Evolutionary conservation across 2,888 invertebrate species (phyloP), one percentile per base, ranked within the genome.

Genomic region (Pimpla rufipes): DNA sequence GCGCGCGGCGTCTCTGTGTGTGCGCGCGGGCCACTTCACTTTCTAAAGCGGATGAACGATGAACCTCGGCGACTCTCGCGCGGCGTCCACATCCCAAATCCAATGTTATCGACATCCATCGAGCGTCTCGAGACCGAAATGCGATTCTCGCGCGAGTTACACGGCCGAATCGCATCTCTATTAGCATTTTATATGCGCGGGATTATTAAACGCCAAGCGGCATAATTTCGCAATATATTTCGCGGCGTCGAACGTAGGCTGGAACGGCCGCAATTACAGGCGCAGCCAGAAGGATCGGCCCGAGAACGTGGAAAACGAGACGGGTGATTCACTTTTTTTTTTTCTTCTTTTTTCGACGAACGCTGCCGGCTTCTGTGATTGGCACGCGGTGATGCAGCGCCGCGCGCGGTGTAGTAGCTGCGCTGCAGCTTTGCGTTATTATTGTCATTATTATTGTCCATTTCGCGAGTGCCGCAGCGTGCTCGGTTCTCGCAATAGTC

Each of bases 41-140:
- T 83, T 83, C 80, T 83, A 83, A 83, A 77, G 83, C 77, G 73
- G 68, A 80, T 73, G 71, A 83, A 77, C 64, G 80, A 83, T 80
- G 62, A 68, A 79, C 13, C 47, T 29, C 21, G 37, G 37, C 35
- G 35, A 18, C 45, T 45, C 52, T 40, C 10, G 37, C 13, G 16
- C 5, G 29, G 29, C 40, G 50, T 62, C 35, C 10, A 23, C 37
- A 59, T 52, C 18, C 71, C 42, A 18, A 55, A 18, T 74, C 37
- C 13, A 21, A 50, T 42, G 47, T 21, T 37, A 47, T 29, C 0
- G 64, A 70, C 57, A 55, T 57, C 37, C 40, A 11, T 70, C n/a
- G 50, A 59, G 23, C 5, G 40, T 64, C 42, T 70, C 47, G 47
- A 70, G 18, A 68, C n/a, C 5, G 7, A 79, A 70, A 59, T 50